Evolutionary conservation across 2,797 vertebrate genomes (phyloP).

Genomic region (Enteromius trimaculatus): DNA sequence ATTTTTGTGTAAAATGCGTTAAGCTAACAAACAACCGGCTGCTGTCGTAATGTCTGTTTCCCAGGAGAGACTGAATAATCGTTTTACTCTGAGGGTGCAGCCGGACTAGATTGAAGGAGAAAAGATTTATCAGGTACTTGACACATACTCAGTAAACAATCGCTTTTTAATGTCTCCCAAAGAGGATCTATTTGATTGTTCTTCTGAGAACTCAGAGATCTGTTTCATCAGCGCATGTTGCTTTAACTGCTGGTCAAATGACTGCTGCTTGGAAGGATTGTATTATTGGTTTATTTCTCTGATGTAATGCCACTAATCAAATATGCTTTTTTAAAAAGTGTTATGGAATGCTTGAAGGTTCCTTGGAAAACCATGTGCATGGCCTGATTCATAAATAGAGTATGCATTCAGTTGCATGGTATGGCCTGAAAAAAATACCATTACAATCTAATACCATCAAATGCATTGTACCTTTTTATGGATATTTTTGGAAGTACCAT

Average conservation of each 20-base stretch:
- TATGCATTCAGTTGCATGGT: not conserved
- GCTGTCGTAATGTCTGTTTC: conserved; percentile 36
- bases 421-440: not conserved
- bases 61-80: conserved; percentile 51
- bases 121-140: conserved; percentile 53
- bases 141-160: conserved; percentile 55
- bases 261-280: not conserved
- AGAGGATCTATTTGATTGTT: conserved; percentile 43
- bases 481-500: not conserved
- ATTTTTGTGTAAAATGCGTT: conserved; percentile 20
- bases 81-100: conserved; percentile 39
- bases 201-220: conserved; percentile 32
- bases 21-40: conserved; percentile 32
- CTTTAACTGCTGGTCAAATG: not conserved
- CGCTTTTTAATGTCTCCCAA: conserved; percentile 60
- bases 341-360: not conserved
- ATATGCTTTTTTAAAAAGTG: not conserved
- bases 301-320: not conserved
- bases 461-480: too few relatives aligned
- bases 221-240: conserved; percentile 6
- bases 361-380: not conserved
- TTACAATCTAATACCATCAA: not conserved
- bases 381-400: not conserved
- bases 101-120: conserved; percentile 45
- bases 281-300: not conserved